Base-by-base conservation (phyloP, 2,888 invertebrate genomes). In the Lepidochitona cinerea region DNA sequence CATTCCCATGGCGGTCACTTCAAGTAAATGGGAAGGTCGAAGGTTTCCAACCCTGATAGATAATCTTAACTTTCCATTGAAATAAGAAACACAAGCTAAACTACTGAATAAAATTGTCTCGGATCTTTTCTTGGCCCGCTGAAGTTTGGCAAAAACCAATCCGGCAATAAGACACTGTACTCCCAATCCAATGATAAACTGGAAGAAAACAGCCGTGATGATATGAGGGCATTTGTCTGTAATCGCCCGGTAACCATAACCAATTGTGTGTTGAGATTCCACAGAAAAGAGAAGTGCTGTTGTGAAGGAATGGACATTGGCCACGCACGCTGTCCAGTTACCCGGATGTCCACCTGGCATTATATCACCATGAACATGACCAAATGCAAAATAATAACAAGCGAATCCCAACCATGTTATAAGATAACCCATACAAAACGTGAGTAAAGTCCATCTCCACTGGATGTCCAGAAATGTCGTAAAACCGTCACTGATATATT, bases 251-350 rank as follows among this genome's bases (percentile, higher is more conserved):
- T 93, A 94, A 1, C 97, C 97, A 88, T 97, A 97, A 52, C 96
- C 97, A 81, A 98, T 98, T 7, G 98, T 98, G 90, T 97, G 97
- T 90, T 98, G 98, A 1, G 97, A 98, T 92, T 98, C 98, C 36
- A 98, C 95, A 79, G 97, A 97, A 92, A 97, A 98, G 37, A 98
- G 93, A 90, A 98, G 96, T 86, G 97, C 96, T 70, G 97, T 95
- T 70, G 96, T 95, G 90, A 98, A 97, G 71, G 95, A 94, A 85
- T 94, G 93, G 78, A 98, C 95, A 82, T 96, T 95, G 69, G 93
- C 93, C 76, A 92, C 87, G 77, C 92, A 92, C 6, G 91, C 89
- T 37, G 82, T 82, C 89, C 89, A 89, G 49, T 82, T 76, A 0
- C 80, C 77, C 33, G 81, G 78, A 6, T 72, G 69, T 5, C 41